Conservation (phyloP, 1,140 invertebrate species). For the Mylabris phalerata region DNA sequence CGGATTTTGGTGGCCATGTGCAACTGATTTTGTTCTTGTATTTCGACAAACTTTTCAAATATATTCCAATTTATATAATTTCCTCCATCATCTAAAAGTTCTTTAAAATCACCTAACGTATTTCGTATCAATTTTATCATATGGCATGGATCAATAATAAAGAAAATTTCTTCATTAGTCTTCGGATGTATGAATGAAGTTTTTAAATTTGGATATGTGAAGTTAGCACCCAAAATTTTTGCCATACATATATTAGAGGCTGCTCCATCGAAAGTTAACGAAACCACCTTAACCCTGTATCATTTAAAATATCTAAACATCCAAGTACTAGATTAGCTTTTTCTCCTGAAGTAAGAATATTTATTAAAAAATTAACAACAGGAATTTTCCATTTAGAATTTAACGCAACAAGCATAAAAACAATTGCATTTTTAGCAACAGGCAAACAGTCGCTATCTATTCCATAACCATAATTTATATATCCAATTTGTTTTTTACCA, state of each 20-base stretch:
- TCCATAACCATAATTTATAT: slow-evolving; percentile 22
- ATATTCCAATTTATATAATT: slow-evolving; percentile 23
- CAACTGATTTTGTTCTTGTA: slow-evolving; percentile 23
- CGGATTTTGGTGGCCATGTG: slow-evolving; percentile 25
- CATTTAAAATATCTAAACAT: slow-evolving; percentile 24
- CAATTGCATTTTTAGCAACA: slow-evolving; percentile 32
- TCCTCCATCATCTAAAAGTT: slow-evolving; percentile 20
- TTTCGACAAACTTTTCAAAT: slow-evolving; percentile 18
- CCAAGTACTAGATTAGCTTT: slow-evolving; percentile 29
- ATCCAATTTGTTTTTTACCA: slow-evolving; percentile 19
- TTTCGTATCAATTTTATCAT: slow-evolving; percentile 42
- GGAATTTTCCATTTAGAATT: slow-evolving; percentile 35
- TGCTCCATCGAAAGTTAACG: slow-evolving; percentile 13
- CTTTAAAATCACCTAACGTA: slow-evolving; percentile 26
- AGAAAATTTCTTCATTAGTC: slow-evolving; percentile 24
- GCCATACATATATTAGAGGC: slow-evolving; percentile 9
- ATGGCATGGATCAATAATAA: slow-evolving; percentile 39
- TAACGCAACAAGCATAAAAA: slow-evolving; percentile 32
- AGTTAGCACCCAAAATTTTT: slow-evolving; percentile 30
- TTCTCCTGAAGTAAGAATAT: slow-evolving; percentile 23
- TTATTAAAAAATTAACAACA: slow-evolving; percentile 31
- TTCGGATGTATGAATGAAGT: slow-evolving; percentile 35
- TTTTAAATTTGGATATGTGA: slow-evolving; percentile 21
- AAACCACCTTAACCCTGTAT: slow-evolving; percentile 20
- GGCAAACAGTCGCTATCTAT: slow-evolving; percentile 13